Evolutionary conservation across 2,888 invertebrate species (phyloP).

Genomic region (Megamerina dolium): DNA sequence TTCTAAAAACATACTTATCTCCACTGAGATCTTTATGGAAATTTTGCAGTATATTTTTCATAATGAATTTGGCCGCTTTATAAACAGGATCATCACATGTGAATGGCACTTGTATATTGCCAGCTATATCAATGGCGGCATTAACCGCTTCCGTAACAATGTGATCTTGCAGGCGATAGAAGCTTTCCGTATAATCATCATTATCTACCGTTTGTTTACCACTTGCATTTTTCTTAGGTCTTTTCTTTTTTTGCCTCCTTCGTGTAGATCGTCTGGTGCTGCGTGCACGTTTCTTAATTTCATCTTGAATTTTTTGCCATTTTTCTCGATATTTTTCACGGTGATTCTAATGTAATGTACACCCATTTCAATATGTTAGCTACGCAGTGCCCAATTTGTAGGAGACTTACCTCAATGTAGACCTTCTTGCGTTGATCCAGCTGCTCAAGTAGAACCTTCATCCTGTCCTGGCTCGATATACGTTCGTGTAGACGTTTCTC

Average conservation of each 20-base stretch:
- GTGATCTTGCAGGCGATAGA: constrained; percentile 33
- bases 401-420: constrained; percentile 29
- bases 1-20: constrained; percentile 25
- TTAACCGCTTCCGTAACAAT: constrained; percentile 39
- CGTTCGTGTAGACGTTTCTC: constrained; percentile 36
- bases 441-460: constrained; percentile 22
- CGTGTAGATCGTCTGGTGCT: constrained; percentile 9
- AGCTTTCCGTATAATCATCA: constrained; percentile 27
- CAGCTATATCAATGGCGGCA: constrained; percentile 35
- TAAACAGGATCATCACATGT: constrained; percentile 36
- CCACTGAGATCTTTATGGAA: constrained; percentile 37
- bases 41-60: constrained; percentile 34
- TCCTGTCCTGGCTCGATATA: constrained; percentile 31
- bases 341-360: too few species aligned
- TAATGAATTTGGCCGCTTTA: constrained; percentile 42
- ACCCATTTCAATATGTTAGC: too few species aligned
- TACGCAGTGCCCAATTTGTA: too few species aligned
- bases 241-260: constrained; percentile 18
- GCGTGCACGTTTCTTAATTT: constrained; percentile 18
- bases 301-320: constrained; percentile 22
- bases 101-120: constrained; percentile 25
- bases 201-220: constrained; percentile 15
- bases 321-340: constrained; percentile 15
- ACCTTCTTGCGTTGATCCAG: constrained; percentile 21
- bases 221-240: constrained; percentile 1